A percentile compares a stretch with the other conserved stretches of the same genome.
phyloP scores from a whole-genome alignment of 2,797 vertebrate genomes.

The Chloroceryle amazona region DNA sequence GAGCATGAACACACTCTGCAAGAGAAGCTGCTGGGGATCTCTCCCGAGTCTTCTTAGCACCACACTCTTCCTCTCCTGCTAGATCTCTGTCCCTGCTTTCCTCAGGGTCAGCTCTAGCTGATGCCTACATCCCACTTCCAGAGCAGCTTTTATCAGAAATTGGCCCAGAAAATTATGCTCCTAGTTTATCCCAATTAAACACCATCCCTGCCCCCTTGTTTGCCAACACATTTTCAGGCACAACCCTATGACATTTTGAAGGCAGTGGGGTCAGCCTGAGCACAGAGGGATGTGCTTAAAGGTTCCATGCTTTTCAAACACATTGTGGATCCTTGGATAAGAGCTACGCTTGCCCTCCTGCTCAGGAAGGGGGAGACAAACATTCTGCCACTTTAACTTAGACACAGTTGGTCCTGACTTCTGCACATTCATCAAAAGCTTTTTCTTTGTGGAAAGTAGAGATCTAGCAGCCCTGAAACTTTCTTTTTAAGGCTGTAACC shows the following conservation, averaged over 20 bases:
- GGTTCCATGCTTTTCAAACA: not conserved
- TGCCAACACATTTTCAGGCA: not conserved
- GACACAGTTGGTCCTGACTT: not conserved
- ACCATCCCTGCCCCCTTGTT: not conserved
- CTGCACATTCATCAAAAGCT: not conserved
- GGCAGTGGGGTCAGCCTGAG: not conserved
- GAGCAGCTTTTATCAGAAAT: not conserved
- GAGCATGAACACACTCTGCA: not conserved
- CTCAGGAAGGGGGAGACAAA: not conserved
- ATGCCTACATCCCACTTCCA: not conserved
- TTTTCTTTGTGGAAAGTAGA: not conserved
- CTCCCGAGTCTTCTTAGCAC: not conserved
- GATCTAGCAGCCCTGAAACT: not conserved
- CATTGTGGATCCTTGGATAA: not conserved
- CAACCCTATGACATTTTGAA: not conserved
- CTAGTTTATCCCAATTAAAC: not conserved
- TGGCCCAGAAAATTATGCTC: conserved; percentile 5
- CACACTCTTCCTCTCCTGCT: not conserved
- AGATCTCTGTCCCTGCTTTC: not conserved
- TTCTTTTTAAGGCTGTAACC: not conserved
- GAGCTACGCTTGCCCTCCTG: not conserved
- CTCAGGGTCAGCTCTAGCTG: not conserved
- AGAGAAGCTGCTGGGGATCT: not conserved
- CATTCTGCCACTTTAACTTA: not conserved
- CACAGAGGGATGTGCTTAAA: not conserved